Evolutionary conservation across 2,888 invertebrate species (phyloP).

Genomic region (Drosophila nigritarsus): DNA sequence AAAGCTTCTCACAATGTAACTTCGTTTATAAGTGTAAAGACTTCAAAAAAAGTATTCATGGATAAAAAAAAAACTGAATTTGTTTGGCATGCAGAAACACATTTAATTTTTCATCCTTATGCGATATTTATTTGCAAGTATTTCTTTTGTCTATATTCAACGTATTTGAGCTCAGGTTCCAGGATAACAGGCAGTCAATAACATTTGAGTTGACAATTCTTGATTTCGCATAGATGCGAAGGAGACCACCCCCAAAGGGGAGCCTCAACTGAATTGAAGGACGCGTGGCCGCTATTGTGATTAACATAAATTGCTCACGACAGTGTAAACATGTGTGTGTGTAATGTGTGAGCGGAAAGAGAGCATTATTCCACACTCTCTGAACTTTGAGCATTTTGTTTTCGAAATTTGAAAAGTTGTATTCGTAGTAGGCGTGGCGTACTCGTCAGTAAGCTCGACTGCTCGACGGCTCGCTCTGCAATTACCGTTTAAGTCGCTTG

Average conservation of each 20-base stretch:
- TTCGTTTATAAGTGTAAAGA: not conserved
- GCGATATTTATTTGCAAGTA: not conserved
- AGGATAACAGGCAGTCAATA: slow-evolving; percentile 4
- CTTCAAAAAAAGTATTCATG: not conserved
- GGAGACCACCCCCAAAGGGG: not conserved
- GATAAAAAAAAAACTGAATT: not conserved
- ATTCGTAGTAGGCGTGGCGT: not conserved
- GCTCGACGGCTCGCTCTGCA: not conserved
- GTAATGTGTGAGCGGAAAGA: not conserved
- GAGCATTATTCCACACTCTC: not conserved
- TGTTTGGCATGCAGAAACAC: not conserved
- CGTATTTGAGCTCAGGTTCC: not conserved
- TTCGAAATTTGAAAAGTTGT: slow-evolving; percentile 2
- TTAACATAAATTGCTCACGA: slow-evolving; percentile 64
- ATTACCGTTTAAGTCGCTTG: slow-evolving; percentile 7
- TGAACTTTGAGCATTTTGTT: not conserved
- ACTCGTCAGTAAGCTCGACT: not conserved
- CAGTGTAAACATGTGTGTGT: not conserved
- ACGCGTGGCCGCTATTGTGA: slow-evolving; percentile 31
- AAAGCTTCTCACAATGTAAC: not conserved
- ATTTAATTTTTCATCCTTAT: not conserved
- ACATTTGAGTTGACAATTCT: not conserved
- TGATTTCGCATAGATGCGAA: slow-evolving; percentile 10
- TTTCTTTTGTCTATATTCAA: not conserved
- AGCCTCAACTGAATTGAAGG: slow-evolving; percentile 11